Evolutionary conservation across 2,888 invertebrate species (phyloP).

Genomic region (Dasysyrphus tricinctus): DNA sequence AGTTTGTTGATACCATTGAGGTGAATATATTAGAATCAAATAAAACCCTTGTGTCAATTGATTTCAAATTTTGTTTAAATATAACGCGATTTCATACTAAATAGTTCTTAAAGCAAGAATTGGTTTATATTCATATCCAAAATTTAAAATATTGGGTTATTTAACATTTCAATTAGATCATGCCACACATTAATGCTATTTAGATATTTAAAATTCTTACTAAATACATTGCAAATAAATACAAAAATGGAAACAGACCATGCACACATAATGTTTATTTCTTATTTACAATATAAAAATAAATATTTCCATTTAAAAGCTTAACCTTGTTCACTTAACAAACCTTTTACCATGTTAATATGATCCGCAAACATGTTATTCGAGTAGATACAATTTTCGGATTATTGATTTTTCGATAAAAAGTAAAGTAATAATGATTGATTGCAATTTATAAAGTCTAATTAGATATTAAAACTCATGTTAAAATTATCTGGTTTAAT

Average conservation of each 20-base stretch:
- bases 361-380: slow-evolving; percentile 22
- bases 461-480: slow-evolving; percentile 26
- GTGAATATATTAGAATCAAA: too few species aligned
- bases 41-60: too few species aligned
- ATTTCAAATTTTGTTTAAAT: too few species aligned
- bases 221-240: slow-evolving; percentile 50
- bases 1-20: too few species aligned
- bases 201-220: slow-evolving; percentile 34
- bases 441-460: slow-evolving; percentile 8
- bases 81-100: too few species aligned
- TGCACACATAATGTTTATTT: not conserved
- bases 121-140: too few species aligned
- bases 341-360: slow-evolving; percentile 45
- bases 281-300: slow-evolving; percentile 33
- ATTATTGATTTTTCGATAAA: slow-evolving; percentile 17
- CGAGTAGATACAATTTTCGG: slow-evolving; percentile 30
- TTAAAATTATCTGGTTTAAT: slow-evolving; percentile 4
- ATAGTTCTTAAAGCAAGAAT: too few species aligned
- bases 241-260: slow-evolving; percentile 16
- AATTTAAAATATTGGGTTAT: not conserved
- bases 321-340: slow-evolving; percentile 48
- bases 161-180: slow-evolving; percentile 13
- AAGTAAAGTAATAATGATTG: slow-evolving; percentile 3
- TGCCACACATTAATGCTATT: slow-evolving; percentile 41
- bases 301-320: slow-evolving; percentile 34